Base-by-base conservation (phyloP, 2,797 vertebrate species). In the Tamandua tetradactyla region DNA sequence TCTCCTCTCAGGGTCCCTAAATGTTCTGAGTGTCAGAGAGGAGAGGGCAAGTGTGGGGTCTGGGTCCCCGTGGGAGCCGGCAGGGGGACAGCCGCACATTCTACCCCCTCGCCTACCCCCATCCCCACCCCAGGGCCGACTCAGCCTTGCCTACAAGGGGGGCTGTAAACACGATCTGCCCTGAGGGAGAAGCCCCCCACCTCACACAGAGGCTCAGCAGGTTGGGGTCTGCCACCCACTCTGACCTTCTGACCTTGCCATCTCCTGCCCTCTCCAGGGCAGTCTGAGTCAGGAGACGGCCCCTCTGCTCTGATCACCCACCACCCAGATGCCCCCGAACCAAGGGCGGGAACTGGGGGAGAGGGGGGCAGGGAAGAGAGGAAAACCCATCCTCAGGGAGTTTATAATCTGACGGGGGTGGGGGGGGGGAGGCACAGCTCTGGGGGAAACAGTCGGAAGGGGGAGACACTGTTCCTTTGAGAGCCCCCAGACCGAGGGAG, bases 141-240 rank as follows among this genome's bases (percentile, higher is more conserved):
- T 81, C 78, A 5, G 23, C 62, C 78, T 72, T 37, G 75, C 84
- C 87, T 82, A 40, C 80, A 86, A 82, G 20, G 75, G 2, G 40
- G 59, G 40, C 42, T 20, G 18, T 42, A 40, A 79, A 66, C 30
- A 35, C 30, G 23, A 15, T 44, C 47, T 71, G 30, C 40, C 27
- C 47, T 62, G 23, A 32, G 18, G 55, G 68, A 57, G 52, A 47
- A 86, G 37, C n/a, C 61, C 42, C 61, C 78, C 35, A 9, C 22
- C 0, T 55, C 59, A 30, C 62, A 15, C 1, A 8, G 37, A 35
- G 15, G 42, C 7, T 57, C 27, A 5, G 2, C 6, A 6, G 18
- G 25, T 42, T 20, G 4, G n/a, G 10, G 32, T 42, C 47, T 11
- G 20, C 20, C 23, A 11, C 14, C 22, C 1, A 4, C 49, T 17